A percentile compares a stretch with the other conserved stretches of the same genome.
Conservation (phyloP, 2,113 vertebrate genomes). For the Alectura lathami region DNA sequence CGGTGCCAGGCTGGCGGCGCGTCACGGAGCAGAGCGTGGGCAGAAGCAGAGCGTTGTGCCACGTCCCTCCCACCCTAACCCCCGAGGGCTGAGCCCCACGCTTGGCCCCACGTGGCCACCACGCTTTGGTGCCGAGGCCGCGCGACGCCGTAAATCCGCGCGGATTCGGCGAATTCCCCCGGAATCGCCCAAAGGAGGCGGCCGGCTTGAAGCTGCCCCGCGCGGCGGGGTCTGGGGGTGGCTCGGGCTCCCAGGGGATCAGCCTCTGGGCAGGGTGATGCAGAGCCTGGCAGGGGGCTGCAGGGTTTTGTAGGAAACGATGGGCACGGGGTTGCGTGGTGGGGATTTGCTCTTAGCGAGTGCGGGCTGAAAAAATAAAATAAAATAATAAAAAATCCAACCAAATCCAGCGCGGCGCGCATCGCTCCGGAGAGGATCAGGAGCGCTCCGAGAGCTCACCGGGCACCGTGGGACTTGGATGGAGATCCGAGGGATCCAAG, state of each 20-base stretch:
- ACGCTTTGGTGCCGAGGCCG: background rate
- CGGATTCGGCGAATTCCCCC: background rate
- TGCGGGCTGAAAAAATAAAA: too few relatives aligned
- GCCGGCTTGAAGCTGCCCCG: background rate
- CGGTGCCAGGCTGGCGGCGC: background rate
- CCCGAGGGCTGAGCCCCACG: background rate
- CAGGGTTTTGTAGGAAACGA: background rate
- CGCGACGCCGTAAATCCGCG: fast-evolving
- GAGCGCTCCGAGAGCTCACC: too few relatives aligned
- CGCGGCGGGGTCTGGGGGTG: too few relatives aligned
- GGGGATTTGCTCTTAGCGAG: background rate
- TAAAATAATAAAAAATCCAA: background rate
- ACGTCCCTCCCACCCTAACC: background rate
- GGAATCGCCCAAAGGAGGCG: background rate
- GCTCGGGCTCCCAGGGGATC: background rate
- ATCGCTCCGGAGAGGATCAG: background rate
- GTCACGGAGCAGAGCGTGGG: background rate
- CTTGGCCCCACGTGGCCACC: too few relatives aligned
- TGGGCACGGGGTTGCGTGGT: background rate
- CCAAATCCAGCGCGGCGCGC: background rate
- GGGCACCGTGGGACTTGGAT: background rate
- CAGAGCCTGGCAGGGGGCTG: background rate
- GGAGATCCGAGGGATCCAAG: too few relatives aligned
- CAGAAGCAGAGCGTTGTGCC: background rate
- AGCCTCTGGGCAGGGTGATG: background rate